phyloP scores from a whole-genome alignment of 2,888 invertebrate species.

The Amphipyra berbera region DNA sequence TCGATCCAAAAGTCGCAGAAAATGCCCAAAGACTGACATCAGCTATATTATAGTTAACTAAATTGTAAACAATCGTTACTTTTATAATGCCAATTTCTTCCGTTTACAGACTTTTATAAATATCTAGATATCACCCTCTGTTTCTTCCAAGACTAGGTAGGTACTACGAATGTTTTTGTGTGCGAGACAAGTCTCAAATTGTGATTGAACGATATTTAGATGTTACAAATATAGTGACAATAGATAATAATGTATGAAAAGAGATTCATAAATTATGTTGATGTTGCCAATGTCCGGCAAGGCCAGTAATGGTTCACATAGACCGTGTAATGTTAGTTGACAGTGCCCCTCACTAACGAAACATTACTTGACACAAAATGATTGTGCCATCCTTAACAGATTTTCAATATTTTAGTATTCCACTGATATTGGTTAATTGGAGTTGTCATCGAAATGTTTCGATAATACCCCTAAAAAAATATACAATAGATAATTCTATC shows the following conservation, averaged over 20 bases:
- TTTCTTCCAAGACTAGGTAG: constrained; percentile 48
- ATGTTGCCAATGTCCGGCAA: constrained; percentile 75
- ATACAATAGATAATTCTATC: constrained; percentile 38
- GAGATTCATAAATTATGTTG: constrained; percentile 60
- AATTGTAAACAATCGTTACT: constrained; percentile 45
- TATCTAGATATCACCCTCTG: constrained; percentile 42
- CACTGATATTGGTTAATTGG: constrained; percentile 40
- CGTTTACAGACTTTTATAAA: constrained; percentile 47
- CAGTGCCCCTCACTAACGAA: constrained; percentile 59
- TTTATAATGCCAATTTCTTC: constrained; percentile 47
- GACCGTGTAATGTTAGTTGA: constrained; percentile 59
- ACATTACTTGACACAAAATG: constrained; percentile 72
- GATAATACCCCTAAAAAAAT: constrained; percentile 32
- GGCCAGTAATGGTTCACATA: constrained; percentile 78
- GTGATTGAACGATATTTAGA: constrained; percentile 60
- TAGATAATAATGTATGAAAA: constrained; percentile 60
- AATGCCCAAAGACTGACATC: constrained; percentile 53
- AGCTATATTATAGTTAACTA: constrained; percentile 23
- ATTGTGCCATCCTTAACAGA: constrained; percentile 80
- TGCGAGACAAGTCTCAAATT: constrained; percentile 59
- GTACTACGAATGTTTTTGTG: constrained; percentile 47
- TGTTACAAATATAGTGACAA: constrained; percentile 69
- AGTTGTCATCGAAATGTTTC: constrained; percentile 30
- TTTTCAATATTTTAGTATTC: constrained; percentile 60
- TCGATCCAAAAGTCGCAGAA: constrained; percentile 26